Conservation (phyloP, 30 jellyfish, hydroid and myxozoan species). For the Phacellophora camtschatica region DNA sequence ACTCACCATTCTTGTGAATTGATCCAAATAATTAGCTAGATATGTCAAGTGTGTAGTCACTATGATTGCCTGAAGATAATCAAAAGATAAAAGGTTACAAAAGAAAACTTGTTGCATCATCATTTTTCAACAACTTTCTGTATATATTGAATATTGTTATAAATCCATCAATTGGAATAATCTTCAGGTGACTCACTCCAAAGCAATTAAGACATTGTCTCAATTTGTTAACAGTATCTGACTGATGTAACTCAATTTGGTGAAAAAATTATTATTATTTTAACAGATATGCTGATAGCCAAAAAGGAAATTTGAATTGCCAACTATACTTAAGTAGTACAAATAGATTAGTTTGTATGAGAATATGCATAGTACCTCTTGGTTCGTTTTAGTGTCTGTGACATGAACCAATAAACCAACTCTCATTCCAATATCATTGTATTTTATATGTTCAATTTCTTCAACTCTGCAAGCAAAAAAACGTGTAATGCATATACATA, state of each 20-base stretch:
- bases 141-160: background rate
- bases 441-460: conserved; percentile 50
- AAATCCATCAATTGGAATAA: no score
- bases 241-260: background rate
- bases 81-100: background rate
- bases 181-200: background rate
- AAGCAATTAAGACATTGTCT: background rate
- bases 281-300: background rate
- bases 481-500: no score
- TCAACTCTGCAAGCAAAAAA: conserved; percentile 21
- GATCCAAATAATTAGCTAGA: conserved; percentile 48
- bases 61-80: conserved; percentile 12
- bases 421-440: conserved; percentile 62
- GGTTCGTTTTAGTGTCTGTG: background rate
- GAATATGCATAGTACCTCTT: conserved; percentile 7
- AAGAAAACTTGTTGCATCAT: background rate
- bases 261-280: background rate
- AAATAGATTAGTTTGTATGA: background rate
- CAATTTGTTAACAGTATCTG: background rate
- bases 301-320: background rate
- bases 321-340: background rate
- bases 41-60: conserved; percentile 63
- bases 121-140: background rate
- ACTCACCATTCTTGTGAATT: conserved; percentile 52
- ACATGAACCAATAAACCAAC: conserved; percentile 53